Conservation (phyloP, 1,140 invertebrate species). For the Pseudachorutes palmiensis region DNA sequence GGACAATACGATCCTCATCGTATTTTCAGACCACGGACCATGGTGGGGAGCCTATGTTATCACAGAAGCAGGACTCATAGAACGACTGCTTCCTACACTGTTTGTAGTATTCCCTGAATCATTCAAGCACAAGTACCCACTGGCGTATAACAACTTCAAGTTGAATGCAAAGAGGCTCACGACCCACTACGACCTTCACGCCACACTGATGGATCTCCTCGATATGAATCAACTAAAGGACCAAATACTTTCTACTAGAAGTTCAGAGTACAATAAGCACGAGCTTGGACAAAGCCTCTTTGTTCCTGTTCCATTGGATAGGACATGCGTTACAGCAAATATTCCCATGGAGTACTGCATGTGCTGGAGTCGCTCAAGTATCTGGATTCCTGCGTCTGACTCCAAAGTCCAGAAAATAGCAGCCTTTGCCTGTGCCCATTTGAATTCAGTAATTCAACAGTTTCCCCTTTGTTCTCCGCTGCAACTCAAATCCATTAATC, state of each 20-base stretch:
- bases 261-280: no score
- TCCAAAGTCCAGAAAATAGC: not conserved
- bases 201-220: not conserved
- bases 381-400: not conserved
- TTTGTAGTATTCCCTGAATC: not conserved
- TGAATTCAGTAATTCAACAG: not conserved
- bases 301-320: not conserved
- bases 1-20: not conserved
- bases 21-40: not conserved
- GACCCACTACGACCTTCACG: not conserved
- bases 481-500: not conserved
- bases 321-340: not conserved
- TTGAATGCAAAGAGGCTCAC: not conserved
- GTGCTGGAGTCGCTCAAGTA: not conserved
- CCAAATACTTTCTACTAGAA: no score
- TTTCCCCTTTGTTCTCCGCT: not conserved
- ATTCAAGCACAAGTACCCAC: not conserved
- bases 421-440: not conserved
- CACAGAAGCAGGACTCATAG: not conserved
- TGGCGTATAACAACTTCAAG: not conserved
- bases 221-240: no score
- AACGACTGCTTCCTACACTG: not conserved
- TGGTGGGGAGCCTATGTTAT: not conserved
- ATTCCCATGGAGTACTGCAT: not conserved
- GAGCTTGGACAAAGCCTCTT: slow-evolving; percentile 1